These are phyloP conservation scores for Chloebia gouldiae DNA, from an alignment of 2,113 vertebrate species.

Conservation along the genomic window DNA sequence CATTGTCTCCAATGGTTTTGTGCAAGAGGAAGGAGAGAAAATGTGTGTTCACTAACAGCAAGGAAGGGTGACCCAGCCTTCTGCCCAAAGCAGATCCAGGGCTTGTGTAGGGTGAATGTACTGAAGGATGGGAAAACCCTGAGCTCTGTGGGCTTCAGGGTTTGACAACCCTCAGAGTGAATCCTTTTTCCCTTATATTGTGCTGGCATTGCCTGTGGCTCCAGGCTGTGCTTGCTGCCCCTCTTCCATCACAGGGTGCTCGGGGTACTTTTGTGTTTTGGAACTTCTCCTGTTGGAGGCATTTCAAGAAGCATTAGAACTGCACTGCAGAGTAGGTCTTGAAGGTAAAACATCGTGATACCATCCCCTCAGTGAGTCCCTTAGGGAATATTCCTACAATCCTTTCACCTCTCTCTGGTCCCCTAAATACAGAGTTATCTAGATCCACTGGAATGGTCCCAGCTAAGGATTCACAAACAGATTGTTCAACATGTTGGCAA, in stretches of 20 bases:
- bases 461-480: background rate
- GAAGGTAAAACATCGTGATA: background rate
- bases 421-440: background rate
- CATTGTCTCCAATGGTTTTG: background rate
- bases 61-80: background rate
- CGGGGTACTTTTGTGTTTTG: accelerated
- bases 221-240: background rate
- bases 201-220: background rate
- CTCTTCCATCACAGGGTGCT: background rate
- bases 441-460: background rate
- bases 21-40: background rate
- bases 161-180: background rate
- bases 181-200: background rate
- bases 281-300: background rate
- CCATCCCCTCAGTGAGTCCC: background rate
- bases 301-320: background rate
- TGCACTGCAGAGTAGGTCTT: background rate
- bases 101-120: background rate
- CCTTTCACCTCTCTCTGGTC: background rate
- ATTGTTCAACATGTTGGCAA: background rate
- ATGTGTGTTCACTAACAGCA: accelerated
- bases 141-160: background rate
- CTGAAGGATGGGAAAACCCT: background rate
- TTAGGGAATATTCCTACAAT: background rate
- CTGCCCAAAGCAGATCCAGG: background rate